Percentiles rank a stretch among this genome's conserved stretches.
phyloP scores from a whole-genome alignment of 2,888 invertebrate genomes.

The Ellobium chinense region DNA sequence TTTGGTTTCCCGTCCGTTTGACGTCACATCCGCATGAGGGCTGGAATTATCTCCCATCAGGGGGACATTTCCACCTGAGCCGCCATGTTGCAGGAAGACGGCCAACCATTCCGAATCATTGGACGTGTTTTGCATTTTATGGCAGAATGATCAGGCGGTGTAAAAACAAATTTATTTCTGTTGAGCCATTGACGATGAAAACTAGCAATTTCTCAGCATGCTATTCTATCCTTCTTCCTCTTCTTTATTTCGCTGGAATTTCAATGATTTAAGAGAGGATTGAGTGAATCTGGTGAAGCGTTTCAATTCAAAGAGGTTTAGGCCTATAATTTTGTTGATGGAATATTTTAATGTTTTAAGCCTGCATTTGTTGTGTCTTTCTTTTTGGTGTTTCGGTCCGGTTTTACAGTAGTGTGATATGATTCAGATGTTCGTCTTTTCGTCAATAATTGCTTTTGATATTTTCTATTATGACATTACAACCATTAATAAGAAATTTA shows the following conservation, averaged over 20 bases:
- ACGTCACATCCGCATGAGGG: slow-evolving; percentile 33
- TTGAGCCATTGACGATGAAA: background rate
- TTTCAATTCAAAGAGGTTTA: too few species aligned
- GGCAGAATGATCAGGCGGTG: slow-evolving; percentile 13
- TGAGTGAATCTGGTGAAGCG: too few species aligned
- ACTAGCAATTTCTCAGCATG: background rate
- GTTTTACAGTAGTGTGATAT: too few species aligned
- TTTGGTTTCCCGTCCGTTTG: slow-evolving; percentile 22
- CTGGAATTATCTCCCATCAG: slow-evolving; percentile 26
- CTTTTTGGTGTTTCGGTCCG: too few species aligned
- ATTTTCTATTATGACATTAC: too few species aligned
- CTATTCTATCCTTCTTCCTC: background rate
- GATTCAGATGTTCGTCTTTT: too few species aligned
- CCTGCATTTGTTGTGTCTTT: too few species aligned
- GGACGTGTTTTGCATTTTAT: slow-evolving; percentile 29
- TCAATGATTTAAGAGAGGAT: too few species aligned
- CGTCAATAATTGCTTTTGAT: too few species aligned
- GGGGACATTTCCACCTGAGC: slow-evolving; percentile 7
- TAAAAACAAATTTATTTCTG: slow-evolving; percentile 34
- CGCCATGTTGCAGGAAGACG: slow-evolving; percentile 20
- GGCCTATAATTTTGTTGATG: too few species aligned
- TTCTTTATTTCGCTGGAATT: background rate
- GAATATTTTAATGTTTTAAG: too few species aligned
- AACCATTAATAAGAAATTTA: too few species aligned
- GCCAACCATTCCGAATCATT: slow-evolving; percentile 8